phyloP scores from a whole-genome alignment of 2,113 vertebrate genomes.

The Calidris pygmaea region DNA sequence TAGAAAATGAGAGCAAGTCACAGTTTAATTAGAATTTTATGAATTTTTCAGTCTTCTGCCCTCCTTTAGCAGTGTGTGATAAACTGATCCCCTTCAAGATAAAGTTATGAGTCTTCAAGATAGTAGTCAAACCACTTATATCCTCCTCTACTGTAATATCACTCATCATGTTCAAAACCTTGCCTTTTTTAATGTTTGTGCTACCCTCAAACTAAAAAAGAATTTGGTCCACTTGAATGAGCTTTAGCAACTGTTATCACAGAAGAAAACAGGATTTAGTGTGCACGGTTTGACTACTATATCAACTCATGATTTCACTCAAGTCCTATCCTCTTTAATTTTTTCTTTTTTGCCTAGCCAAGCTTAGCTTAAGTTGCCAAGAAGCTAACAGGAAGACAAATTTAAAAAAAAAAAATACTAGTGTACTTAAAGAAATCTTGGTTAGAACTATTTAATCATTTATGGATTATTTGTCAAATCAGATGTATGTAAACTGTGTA shows the following conservation, averaged over 20 bases:
- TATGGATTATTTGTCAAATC: neutral
- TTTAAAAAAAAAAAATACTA: neutral
- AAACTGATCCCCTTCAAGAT: neutral
- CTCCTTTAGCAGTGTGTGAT: neutral
- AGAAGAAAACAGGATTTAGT: neutral
- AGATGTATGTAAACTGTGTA: neutral
- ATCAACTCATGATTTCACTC: neutral
- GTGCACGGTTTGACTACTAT: neutral
- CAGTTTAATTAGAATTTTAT: constrained; percentile 5
- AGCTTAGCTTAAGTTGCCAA: neutral
- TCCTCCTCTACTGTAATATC: neutral
- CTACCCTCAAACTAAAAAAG: neutral
- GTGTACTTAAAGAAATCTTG: neutral
- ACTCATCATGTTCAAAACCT: neutral
- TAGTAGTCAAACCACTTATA: neutral
- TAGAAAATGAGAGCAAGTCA: constrained; percentile 16
- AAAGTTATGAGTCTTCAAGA: neutral
- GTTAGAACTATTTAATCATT: neutral
- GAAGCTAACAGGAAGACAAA: neutral
- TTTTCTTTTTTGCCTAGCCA: neutral
- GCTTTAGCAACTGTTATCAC: neutral
- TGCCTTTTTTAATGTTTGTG: neutral
- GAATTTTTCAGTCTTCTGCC: neutral
- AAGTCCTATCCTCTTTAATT: neutral
- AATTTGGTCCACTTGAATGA: neutral